Evolutionary conservation across 1,140 invertebrate species (phyloP).

Genomic region (Ganaspis sp.): DNA sequence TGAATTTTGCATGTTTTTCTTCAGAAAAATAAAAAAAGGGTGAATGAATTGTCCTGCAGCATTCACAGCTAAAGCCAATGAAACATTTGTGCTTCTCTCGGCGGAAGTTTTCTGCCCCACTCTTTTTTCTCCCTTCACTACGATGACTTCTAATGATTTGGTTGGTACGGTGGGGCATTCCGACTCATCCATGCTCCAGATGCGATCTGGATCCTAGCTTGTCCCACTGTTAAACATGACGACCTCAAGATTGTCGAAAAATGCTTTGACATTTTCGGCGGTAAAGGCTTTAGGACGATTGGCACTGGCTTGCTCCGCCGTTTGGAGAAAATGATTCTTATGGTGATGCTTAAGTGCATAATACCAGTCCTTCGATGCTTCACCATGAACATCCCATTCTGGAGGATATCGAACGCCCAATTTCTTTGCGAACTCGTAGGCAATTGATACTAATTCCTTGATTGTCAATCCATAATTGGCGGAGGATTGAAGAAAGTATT

Average conservation of each 20-base stretch:
- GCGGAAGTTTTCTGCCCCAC: slow-evolving; percentile 27
- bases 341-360: neutral
- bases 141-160: neutral
- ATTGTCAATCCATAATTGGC: slow-evolving; percentile 3
- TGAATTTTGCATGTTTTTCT: neutral
- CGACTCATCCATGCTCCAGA: no score
- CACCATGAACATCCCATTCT: neutral
- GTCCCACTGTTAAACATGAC: neutral
- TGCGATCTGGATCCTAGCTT: neutral
- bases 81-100: slow-evolving; percentile 10
- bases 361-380: neutral
- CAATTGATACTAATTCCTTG: neutral
- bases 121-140: slow-evolving; percentile 34
- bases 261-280: slow-evolving; percentile 11
- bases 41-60: slow-evolving; percentile 63
- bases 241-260: neutral
- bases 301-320: neutral
- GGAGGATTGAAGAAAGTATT: slow-evolving; percentile 57
- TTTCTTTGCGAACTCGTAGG: neutral
- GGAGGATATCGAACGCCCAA: neutral
- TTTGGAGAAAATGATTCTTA: neutral
- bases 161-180: no score
- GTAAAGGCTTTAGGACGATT: slow-evolving; percentile 11
- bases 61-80: neutral
- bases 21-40: slow-evolving; percentile 50